Base-by-base conservation (phyloP, 2,113 vertebrate species). In the Hemichromis elongatus region DNA sequence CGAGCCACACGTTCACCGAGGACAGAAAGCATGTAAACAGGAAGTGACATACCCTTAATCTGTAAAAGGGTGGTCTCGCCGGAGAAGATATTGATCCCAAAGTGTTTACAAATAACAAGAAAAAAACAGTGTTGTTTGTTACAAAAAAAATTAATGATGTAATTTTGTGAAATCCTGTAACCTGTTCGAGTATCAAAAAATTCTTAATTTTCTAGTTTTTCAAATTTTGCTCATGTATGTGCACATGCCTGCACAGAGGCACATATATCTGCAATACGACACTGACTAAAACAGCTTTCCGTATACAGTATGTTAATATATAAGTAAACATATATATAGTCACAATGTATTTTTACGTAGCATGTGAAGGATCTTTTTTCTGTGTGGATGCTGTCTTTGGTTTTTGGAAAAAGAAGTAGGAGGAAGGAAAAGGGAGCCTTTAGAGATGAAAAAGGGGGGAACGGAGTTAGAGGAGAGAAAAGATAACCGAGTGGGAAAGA, bases 101-200 rank as follows among this genome's bases (percentile, higher is more conserved):
- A 83, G 77, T 90, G 87, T 92, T 88, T 85, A 73, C 40, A 35
- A 88, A 82, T 87, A 61, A 28, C 14, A 86, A 77, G 73, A 86
- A 80, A 52, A 83, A 85, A 3, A n/a, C 42, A 81, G 35, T 33
- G 30, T 78, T 87, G 21, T 84, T 84, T 83, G 24, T 54, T 73
- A 16, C 77, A 86, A 80, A 86, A 88, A 92, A 75, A 86, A 24
- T 52, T 84, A 85, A 87, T 95, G 93, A 95, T 95, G 94, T 89
- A 95, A 95, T 94, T 91, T 85, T 88, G 56, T 92, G 94, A 93
- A 95, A 95, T 92, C 84, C 21, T 54, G 50, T 40, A 94, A 89
- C 55, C 50, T 83, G 81, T 61, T 50, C 28, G 79, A 66, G 33
- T 87, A 57, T 68, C 33, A 82, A 85, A 82, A 79, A 12, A 19